Evolutionary conservation across 2,797 vertebrate species (phyloP), one percentile per base, ranked within the genome.

Genomic region (Myiotriccus ornatus): DNA sequence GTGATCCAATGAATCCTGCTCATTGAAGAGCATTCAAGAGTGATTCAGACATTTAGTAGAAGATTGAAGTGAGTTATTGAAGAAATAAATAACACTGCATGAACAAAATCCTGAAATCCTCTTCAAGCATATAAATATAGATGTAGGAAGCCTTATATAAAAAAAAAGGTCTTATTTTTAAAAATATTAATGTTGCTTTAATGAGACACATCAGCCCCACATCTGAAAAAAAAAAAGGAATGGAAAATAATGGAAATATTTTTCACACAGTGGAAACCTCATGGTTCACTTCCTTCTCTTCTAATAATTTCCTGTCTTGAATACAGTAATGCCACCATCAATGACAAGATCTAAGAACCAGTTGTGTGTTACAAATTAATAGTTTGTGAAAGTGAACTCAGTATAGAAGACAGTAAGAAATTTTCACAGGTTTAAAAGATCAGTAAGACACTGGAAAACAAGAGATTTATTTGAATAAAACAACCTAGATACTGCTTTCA

Each of bases 101-200:
- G 37, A 90, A 78, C 21, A 68, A 94, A 91, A 88, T 64, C 28
- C n/a, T 76, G 46, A 93, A 87, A 88, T 86, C 32, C 32, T 88
- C 52, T 50, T 89, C 39, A 84, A 44, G 22, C 12, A 67, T 22
- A 52, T 77, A 68, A 60, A 25, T 21, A n/a, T 24, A 19, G 9
- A 34, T 25, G 8, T 80, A 60, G 35, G n/a, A 60, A 78, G 9
- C 12, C 39, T 64, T 60, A 68, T 53, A 71, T 7, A 46, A 7
- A 62, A 62, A 60, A 91, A 35, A 6, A n/a, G n/a, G 12, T 70
- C 11, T 13, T 47, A 44, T 47, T 89, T 83, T 64, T 28, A 52
- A 87, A 56, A 21, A 63, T 69, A 22, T 63, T 65, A 3, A 2
- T 76, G 13, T 65, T 73, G 21, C 7, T 65, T 49, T 74, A 39